A percentile compares a stretch with the other conserved stretches of the same genome.
phyloP scores from a whole-genome alignment of 2,113 vertebrate species.

The Eupsittula cactorum region DNA sequence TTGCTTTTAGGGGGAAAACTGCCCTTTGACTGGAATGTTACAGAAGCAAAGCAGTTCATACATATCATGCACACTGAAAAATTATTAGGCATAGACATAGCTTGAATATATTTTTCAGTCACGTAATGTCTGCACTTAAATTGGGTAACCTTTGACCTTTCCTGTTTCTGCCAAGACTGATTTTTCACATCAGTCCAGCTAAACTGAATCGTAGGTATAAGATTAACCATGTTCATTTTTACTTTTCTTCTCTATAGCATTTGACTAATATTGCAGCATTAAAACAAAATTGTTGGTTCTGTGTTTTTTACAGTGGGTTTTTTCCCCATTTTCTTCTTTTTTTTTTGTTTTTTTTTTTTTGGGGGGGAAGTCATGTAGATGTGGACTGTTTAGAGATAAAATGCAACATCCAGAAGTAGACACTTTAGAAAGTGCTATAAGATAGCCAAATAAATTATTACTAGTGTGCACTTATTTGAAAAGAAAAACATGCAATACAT shows the following conservation, averaged over 20 bases:
- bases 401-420: not conserved
- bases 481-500: not conserved
- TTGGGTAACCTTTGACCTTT: not conserved
- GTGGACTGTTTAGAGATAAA: not conserved
- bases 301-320: too few relatives aligned
- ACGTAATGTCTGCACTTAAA: not conserved
- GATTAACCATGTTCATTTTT: not conserved
- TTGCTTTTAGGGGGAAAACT: not conserved
- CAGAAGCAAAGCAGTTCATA: not conserved
- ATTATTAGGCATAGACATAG: not conserved
- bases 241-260: not conserved
- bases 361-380: not conserved
- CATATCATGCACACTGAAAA: not conserved
- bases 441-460: not conserved
- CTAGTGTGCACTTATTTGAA: not conserved
- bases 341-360: not conserved
- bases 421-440: not conserved
- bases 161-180: not conserved
- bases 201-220: constrained; percentile 4
- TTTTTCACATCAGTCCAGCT: not conserved
- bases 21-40: not conserved
- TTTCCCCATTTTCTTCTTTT: too few relatives aligned
- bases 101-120: not conserved
- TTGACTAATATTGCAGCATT: not conserved
- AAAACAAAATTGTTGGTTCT: too few relatives aligned